Evolutionary conservation across 2,797 vertebrate species (phyloP), one percentile per base, ranked within the genome.

Genomic region (Onychomys torridus): DNA sequence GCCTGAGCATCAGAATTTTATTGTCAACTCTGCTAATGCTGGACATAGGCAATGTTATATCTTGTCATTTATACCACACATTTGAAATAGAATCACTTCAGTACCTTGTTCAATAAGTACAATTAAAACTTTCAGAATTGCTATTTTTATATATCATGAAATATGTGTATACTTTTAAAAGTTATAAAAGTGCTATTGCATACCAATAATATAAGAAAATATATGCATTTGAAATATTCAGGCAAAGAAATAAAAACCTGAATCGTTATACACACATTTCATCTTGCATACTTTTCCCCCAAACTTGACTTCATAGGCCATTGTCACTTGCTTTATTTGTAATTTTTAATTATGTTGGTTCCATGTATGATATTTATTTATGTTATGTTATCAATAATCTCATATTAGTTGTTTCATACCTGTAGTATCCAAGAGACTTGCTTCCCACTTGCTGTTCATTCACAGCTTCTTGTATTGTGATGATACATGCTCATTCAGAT

Each of bases 1-100:
- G 98, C 99, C 37, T 99, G 99, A 37, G 99, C 99, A 99, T 97
- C 98, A 99, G 86, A 99, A 99, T 8, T 99, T 99, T 97, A 34
- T n/a, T 99, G 99, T 99, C 89, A 99, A 99, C 97, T 99, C 99
- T 43, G 99, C 99, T 16, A 98, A 98, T 0, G 99, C 5, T 63
- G 25, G 99, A 34, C 99, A 99, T 97, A 99, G 99, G 96, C 98
- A 99, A 96, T 99, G 98, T 92, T 99, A 55, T 55, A 14, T 40
- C 37, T 21, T 99, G 52, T 63, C 59, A 61, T 49, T 3, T 52
- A 2, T 27, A 69, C 6, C 40, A n/a, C 10, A 93, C 3, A 1
- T 4, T 43, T 0, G 34, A 89, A n/a, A 57, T 23, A 17, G 29
- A 79, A 85, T 55, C 37, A 34, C 49, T 34, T 84, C 52, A 4